Evolutionary conservation across 2,113 vertebrate species (phyloP).

Genomic region (Geococcyx californianus): DNA sequence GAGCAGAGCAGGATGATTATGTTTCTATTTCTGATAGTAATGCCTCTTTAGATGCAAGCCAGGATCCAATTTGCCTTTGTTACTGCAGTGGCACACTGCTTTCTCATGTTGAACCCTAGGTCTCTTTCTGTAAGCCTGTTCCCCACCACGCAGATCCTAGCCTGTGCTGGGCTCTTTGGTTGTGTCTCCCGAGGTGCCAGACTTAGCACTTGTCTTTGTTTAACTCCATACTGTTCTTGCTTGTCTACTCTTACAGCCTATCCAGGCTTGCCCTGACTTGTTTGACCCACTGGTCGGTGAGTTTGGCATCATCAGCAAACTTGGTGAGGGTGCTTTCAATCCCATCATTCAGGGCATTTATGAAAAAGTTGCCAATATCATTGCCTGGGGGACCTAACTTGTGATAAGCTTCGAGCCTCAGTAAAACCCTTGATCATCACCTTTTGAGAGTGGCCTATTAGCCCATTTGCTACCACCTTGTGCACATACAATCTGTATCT

Average conservation of each 20-base stretch:
- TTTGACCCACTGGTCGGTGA: fast-evolving
- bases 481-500: background rate
- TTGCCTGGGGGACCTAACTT: background rate
- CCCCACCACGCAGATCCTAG: background rate
- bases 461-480: background rate
- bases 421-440: background rate
- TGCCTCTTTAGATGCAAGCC: background rate
- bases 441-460: background rate
- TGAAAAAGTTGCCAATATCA: background rate
- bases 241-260: background rate
- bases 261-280: background rate
- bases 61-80: background rate
- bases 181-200: background rate
- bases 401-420: background rate
- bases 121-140: background rate
- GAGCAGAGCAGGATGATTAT: background rate
- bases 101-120: too few species aligned
- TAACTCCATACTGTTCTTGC: background rate
- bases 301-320: background rate
- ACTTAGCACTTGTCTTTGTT: background rate
- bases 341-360: background rate
- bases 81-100: background rate
- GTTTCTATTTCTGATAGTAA: background rate
- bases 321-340: background rate
- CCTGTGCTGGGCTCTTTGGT: background rate